These are phyloP conservation scores for Neosilurus hyrtlii DNA, from an alignment of 2,797 vertebrate genomes.

Conservation along the genomic window DNA sequence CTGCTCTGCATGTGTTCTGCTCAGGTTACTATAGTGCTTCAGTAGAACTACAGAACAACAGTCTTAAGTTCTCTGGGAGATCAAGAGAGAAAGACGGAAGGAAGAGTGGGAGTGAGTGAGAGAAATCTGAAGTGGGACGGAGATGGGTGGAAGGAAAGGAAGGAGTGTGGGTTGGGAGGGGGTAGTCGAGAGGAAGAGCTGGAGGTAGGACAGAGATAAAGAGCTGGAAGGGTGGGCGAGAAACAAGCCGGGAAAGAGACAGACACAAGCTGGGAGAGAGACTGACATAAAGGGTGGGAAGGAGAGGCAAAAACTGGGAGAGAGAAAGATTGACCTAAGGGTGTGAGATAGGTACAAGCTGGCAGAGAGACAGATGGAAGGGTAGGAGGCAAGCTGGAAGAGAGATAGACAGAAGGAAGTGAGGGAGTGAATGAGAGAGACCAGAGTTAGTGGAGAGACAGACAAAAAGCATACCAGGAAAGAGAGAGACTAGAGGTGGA, in stretches of 20 bases:
- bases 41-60: constrained; percentile 8
- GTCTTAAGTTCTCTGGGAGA: not conserved
- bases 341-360: too few relatives aligned
- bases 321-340: not conserved
- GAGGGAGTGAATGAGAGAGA: not conserved
- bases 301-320: too few relatives aligned
- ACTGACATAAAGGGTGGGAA: constrained; percentile 1
- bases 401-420: not conserved
- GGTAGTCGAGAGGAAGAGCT: too few relatives aligned
- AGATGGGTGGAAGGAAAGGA: too few relatives aligned
- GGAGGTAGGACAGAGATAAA: not conserved
- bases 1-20: not conserved
- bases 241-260: not conserved
- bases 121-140: not conserved
- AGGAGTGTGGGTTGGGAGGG: too few relatives aligned
- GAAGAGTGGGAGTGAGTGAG: not conserved
- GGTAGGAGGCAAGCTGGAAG: not conserved
- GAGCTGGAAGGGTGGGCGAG: not conserved
- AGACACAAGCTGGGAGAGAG: not conserved
- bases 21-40: not conserved
- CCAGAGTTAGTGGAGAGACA: not conserved
- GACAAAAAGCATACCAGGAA: not conserved
- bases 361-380: not conserved
- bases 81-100: not conserved
- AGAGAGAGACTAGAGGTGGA: not conserved